phyloP scores from a whole-genome alignment of 2,888 invertebrate genomes.

The Tetranychus truncatus region DNA sequence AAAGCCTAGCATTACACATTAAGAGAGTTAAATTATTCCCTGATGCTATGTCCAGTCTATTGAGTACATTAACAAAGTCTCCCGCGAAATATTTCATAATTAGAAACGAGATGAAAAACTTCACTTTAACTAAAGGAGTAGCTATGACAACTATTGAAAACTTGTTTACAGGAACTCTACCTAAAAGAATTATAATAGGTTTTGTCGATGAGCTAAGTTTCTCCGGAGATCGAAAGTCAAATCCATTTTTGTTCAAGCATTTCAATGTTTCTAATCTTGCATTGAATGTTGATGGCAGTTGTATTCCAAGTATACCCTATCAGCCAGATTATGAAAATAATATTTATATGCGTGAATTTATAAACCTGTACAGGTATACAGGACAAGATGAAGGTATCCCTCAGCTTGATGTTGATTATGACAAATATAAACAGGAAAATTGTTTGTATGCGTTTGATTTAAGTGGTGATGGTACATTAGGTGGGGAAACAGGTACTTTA shows the following conservation, averaged over 20 bases:
- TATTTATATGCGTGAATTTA: too few relatives aligned
- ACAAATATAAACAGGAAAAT: too few relatives aligned
- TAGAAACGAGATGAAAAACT: slow-evolving; percentile 9
- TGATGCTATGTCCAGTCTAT: neutral
- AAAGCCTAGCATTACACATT: neutral
- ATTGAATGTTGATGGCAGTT: slow-evolving; percentile 7
- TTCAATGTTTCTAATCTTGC: neutral
- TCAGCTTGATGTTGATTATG: too few relatives aligned
- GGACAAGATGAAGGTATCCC: too few relatives aligned
- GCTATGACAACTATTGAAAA: slow-evolving; percentile 1
- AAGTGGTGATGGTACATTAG: too few relatives aligned
- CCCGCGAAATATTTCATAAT: neutral
- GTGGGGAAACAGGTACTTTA: too few relatives aligned
- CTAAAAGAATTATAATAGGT: neutral
- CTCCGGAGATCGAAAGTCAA: neutral
- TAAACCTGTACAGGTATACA: too few relatives aligned
- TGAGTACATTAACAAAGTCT: neutral
- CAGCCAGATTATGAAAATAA: slow-evolving; percentile 10
- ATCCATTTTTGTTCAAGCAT: neutral
- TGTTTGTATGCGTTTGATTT: too few relatives aligned
- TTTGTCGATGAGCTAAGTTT: neutral
- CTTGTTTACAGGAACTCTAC: slow-evolving; percentile 7
- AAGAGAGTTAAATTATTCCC: neutral
- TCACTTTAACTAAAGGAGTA: neutral
- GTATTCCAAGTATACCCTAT: neutral